Evolutionary conservation across 2,113 vertebrate species (phyloP).

Genomic region (Felis chaus): DNA sequence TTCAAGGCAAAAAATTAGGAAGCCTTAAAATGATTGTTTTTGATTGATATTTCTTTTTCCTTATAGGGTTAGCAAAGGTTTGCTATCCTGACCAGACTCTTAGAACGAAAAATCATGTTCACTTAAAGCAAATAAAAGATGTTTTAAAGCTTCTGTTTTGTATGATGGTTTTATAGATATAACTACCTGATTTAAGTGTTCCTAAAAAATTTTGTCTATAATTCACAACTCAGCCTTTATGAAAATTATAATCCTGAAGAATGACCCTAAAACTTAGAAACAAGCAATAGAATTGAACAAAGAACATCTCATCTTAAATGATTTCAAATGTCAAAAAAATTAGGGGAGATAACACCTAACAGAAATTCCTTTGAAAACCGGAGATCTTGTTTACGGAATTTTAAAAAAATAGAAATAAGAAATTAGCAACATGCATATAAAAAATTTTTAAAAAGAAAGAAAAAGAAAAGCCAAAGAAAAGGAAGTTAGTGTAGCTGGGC

Average conservation of each 20-base stretch:
- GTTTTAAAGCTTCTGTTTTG: not conserved
- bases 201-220: not conserved
- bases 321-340: not conserved
- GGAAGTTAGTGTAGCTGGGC: slow-evolving; percentile 83
- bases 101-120: not conserved
- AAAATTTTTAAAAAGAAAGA: slow-evolving; percentile 33
- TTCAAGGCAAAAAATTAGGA: slow-evolving; percentile 9
- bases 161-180: not conserved
- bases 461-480: slow-evolving; percentile 68
- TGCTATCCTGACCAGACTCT: not conserved
- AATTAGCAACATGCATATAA: slow-evolving; percentile 79
- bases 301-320: slow-evolving; percentile 47
- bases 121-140: slow-evolving; percentile 14
- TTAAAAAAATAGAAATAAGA: slow-evolving; percentile 70
- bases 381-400: slow-evolving; percentile 35
- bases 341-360: slow-evolving; percentile 34
- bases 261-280: slow-evolving; percentile 13
- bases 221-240: not conserved
- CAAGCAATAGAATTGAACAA: not conserved
- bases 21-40: not conserved
- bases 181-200: not conserved
- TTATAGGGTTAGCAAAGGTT: not conserved
- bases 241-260: not conserved
- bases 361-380: slow-evolving; percentile 68
- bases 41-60: slow-evolving; percentile 14